phyloP scores from a whole-genome alignment of 2,113 vertebrate genomes.

The Passer domesticus region DNA sequence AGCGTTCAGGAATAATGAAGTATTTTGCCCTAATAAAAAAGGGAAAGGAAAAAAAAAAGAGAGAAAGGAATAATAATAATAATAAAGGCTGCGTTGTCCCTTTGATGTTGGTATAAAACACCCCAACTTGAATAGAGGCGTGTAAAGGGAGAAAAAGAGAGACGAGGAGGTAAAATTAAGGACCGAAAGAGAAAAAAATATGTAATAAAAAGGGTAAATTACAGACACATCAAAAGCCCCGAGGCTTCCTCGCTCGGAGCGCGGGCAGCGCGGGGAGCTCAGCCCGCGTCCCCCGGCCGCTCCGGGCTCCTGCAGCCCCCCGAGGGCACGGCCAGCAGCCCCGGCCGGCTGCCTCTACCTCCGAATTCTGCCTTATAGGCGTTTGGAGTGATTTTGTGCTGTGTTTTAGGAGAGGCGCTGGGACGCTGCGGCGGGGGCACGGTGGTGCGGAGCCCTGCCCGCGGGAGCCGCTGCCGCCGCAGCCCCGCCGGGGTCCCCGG shows the following conservation, averaged over 20 bases:
- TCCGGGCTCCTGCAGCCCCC: not conserved
- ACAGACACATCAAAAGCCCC: not conserved
- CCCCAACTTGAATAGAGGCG: not conserved
- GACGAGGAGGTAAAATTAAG: not conserved
- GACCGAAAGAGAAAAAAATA: not conserved
- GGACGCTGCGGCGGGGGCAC: not conserved
- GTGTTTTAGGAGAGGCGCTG: not conserved
- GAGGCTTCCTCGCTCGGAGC: not conserved
- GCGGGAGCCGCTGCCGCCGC: not conserved
- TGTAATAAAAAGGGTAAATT: not conserved
- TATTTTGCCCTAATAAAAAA: constrained; percentile 32
- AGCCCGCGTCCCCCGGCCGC: not conserved
- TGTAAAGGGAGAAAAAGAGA: constrained; percentile 16
- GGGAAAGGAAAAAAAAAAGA: not conserved
- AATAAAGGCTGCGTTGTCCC: not conserved
- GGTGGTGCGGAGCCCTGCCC: not conserved
- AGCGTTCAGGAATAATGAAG: constrained; percentile 11
- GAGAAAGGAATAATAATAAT: not conserved
- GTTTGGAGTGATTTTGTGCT: accelerated
- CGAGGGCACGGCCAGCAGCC: not conserved
- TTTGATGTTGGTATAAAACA: constrained; percentile 54
- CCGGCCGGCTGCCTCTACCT: not conserved
- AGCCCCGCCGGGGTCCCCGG: not conserved
- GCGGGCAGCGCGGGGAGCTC: not conserved
- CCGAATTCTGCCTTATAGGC: accelerated